Percentiles rank a stretch among this genome's conserved stretches.
phyloP scores from a whole-genome alignment of 2,113 vertebrate genomes.

The Pungitius pungitius region DNA sequence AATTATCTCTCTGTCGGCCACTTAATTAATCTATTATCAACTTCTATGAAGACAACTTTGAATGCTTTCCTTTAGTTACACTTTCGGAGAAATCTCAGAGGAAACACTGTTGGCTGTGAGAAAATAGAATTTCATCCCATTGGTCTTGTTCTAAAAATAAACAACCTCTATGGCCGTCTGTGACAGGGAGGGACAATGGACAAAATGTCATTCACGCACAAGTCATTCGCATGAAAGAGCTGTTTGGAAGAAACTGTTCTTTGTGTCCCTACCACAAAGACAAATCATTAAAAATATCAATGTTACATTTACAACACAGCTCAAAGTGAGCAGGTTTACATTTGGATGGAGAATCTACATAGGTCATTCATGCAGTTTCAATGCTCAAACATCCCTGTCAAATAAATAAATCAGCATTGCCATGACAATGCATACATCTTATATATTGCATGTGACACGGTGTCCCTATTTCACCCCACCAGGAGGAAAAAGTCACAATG shows the following conservation, averaged over 20 bases:
- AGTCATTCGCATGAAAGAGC: background rate
- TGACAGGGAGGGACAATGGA: background rate
- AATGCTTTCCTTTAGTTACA: background rate
- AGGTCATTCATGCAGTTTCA: background rate
- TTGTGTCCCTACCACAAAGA: background rate
- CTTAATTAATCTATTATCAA: background rate
- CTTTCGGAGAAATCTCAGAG: background rate
- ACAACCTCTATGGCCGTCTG: background rate
- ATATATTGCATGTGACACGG: conserved; percentile 25
- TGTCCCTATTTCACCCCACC: conserved; percentile 1
- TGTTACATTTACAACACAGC: background rate
- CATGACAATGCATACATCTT: conserved; percentile 25
- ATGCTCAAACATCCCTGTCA: background rate
- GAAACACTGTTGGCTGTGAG: background rate
- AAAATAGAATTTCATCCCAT: background rate
- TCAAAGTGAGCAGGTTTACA: background rate
- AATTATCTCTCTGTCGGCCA: background rate
- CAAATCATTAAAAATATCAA: background rate
- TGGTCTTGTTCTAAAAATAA: background rate
- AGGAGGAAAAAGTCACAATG: conserved; percentile 21
- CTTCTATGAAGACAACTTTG: background rate
- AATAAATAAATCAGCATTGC: conserved; percentile 33
- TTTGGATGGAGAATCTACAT: background rate
- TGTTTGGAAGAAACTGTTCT: background rate
- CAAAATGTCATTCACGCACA: background rate